Conservation (phyloP, 2,113 vertebrate species). For the Prolemur simus region DNA sequence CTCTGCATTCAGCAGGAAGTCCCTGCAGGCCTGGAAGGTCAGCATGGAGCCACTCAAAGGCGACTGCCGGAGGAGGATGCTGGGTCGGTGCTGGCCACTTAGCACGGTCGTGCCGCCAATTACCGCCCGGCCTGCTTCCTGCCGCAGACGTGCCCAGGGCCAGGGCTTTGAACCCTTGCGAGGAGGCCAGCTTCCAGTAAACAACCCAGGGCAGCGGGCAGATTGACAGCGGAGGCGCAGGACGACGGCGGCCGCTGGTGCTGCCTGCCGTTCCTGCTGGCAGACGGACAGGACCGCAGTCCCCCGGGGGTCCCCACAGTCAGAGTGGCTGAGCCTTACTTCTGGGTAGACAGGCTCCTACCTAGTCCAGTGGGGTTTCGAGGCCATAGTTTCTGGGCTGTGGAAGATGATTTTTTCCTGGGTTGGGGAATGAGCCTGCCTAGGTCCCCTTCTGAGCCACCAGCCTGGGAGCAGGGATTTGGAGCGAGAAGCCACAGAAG, state of each 20-base stretch:
- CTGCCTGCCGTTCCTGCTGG: not conserved
- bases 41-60: slow-evolving; percentile 64
- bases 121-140: slow-evolving; percentile 71
- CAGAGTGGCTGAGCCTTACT: not conserved
- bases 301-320: not conserved
- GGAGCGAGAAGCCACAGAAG: not conserved
- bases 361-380: not conserved
- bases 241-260: not conserved
- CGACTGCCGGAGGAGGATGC: slow-evolving; percentile 30
- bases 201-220: slow-evolving; percentile 76
- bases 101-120: slow-evolving; percentile 59
- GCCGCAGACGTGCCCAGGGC: slow-evolving; percentile 77
- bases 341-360: not conserved
- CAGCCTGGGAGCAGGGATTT: not conserved
- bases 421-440: not conserved
- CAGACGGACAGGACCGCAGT: not conserved
- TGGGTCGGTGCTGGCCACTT: slow-evolving; percentile 62
- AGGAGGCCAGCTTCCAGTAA: slow-evolving; percentile 73
- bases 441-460: not conserved
- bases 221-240: slow-evolving; percentile 70
- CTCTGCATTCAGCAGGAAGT: slow-evolving; percentile 51
- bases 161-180: slow-evolving; percentile 76
- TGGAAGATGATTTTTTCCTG: not conserved
- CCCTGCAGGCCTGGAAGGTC: slow-evolving; percentile 72
- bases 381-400: not conserved